Percentiles rank a stretch among this genome's conserved stretches.
Evolutionary conservation across 2,888 invertebrate genomes (phyloP).

Genomic region (Adelphocoris suturalis): DNA sequence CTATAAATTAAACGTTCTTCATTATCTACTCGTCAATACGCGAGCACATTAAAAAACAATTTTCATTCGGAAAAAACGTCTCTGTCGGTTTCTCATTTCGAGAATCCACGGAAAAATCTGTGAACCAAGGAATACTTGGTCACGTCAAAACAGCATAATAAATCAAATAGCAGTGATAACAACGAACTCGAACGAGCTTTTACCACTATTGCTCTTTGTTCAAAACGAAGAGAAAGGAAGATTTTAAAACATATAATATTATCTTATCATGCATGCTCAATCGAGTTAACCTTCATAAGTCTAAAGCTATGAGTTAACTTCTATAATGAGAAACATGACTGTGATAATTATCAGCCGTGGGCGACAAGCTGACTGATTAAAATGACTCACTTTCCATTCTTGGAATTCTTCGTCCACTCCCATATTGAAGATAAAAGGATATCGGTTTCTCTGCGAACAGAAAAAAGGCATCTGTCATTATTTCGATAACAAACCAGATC

Average conservation of each 20-base stretch:
- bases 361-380: neutral
- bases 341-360: no score
- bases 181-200: no score
- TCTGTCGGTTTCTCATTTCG: neutral
- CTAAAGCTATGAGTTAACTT: no score
- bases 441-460: conserved; percentile 44
- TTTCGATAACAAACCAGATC: neutral
- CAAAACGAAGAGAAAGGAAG: no score
- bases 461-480: neutral
- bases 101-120: neutral
- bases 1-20: neutral
- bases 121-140: neutral
- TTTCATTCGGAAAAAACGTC: neutral
- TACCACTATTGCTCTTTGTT: no score
- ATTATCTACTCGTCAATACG: neutral
- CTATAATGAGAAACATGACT: no score
- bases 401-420: conserved; percentile 65
- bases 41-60: neutral
- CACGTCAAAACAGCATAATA: neutral
- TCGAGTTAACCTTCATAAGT: no score
- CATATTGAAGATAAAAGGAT: conserved; percentile 47
- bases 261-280: no score
- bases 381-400: conserved; percentile 57
- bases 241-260: no score
- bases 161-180: neutral